phyloP scores from a whole-genome alignment of 1,140 invertebrate genomes.

The Lucilia cuprina region DNA sequence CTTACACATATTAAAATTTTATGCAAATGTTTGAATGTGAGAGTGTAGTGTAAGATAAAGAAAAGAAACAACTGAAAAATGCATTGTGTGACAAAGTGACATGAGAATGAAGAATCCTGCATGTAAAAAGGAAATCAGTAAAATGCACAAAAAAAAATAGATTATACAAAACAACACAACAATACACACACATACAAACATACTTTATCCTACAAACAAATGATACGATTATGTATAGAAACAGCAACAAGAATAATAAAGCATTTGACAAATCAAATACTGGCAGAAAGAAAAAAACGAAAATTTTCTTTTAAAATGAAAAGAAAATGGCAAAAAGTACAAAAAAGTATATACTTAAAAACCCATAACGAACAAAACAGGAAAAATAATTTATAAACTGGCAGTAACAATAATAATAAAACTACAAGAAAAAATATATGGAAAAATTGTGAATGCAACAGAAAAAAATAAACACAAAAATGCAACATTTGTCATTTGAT shows the following conservation, averaged over 20 bases:
- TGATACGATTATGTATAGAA: constrained; percentile 16
- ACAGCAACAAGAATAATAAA: not conserved
- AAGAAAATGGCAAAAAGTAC: not conserved
- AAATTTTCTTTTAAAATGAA: not conserved
- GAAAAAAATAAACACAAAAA: not conserved
- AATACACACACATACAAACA: not conserved
- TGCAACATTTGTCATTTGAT: not conserved
- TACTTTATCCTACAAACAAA: not conserved
- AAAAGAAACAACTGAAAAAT: not conserved
- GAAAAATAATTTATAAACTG: not conserved
- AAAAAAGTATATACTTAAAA: not conserved
- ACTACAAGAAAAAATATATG: not conserved
- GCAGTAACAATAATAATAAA: not conserved
- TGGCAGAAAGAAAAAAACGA: not conserved
- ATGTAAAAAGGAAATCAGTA: constrained; percentile 6
- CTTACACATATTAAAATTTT: not conserved
- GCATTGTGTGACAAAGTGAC: constrained; percentile 22
- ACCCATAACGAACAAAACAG: not conserved
- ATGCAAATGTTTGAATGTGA: too few relatives aligned
- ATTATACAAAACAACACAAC: not conserved
- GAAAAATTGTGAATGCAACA: not conserved
- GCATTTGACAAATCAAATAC: constrained; percentile 30
- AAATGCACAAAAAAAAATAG: not conserved
- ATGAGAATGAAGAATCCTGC: not conserved
- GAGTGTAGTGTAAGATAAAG: too few relatives aligned